Evolutionary conservation across 1,140 invertebrate species (phyloP).

Genomic region (Sesamia nonagrioides): DNA sequence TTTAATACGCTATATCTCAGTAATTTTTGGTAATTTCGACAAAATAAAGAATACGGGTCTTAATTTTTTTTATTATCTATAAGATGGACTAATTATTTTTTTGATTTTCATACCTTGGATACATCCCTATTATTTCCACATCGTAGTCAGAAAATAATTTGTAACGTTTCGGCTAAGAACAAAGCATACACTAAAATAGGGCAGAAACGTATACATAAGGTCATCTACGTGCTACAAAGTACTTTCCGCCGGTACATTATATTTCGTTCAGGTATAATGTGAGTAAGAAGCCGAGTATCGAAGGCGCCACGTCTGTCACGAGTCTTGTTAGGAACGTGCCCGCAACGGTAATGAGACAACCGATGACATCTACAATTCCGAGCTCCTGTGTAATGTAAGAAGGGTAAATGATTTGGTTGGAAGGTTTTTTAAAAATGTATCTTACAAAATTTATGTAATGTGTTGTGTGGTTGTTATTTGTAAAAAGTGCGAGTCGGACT

Average conservation of each 20-base stretch:
- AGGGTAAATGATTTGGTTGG: not conserved
- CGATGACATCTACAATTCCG: conserved; percentile 14
- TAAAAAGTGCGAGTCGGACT: no score
- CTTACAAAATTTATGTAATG: no score
- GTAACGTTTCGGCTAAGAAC: conserved; percentile 1
- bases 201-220: not conserved
- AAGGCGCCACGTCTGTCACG: conserved; percentile 47
- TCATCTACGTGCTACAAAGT: conserved; percentile 1
- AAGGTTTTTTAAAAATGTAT: not conserved
- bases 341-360: conserved; percentile 47
- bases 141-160: not conserved
- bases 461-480: no score
- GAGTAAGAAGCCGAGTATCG: conserved; percentile 49
- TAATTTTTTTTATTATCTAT: no score
- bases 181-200: conserved; percentile 14
- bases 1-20: no score
- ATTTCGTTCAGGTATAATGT: conserved; percentile 30
- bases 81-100: no score
- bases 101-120: no score
- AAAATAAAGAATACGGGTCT: no score
- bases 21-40: no score
- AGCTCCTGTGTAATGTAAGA: not conserved
- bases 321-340: conserved; percentile 58
- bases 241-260: not conserved
- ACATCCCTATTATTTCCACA: no score